Conservation (phyloP, 2,797 vertebrate species). For the Odontamblyopus rebecca region DNA sequence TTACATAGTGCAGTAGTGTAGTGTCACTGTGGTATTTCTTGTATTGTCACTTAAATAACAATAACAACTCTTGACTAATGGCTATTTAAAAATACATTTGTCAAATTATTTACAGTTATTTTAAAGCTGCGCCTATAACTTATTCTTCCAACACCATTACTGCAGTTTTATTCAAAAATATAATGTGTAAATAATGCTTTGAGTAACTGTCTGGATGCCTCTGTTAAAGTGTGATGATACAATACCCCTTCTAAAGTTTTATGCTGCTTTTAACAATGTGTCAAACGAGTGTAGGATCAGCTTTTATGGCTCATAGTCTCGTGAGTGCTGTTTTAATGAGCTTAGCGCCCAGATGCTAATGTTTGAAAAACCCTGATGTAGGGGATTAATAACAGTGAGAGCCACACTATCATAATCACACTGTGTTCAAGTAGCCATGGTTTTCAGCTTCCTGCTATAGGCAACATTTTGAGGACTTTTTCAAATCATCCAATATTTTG, state of each 20-base stretch:
- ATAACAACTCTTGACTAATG: too few species aligned
- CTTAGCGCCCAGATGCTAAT: slow-evolving; percentile 62
- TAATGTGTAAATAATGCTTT: not conserved
- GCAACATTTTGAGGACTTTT: too few species aligned
- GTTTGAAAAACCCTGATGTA: slow-evolving; percentile 53
- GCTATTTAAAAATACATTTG: too few species aligned
- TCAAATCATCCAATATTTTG: too few species aligned
- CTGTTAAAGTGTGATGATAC: slow-evolving; percentile 27
- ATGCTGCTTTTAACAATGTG: slow-evolving; percentile 40
- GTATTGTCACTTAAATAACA: too few species aligned
- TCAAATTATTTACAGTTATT: too few species aligned
- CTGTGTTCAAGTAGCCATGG: slow-evolving; percentile 21
- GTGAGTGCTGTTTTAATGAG: slow-evolving; percentile 67
- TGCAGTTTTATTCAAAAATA: slow-evolving; percentile 1
- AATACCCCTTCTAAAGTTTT: slow-evolving; percentile 43
- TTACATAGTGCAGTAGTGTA: too few species aligned
- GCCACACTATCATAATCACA: slow-evolving; percentile 53
- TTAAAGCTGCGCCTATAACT: too few species aligned
- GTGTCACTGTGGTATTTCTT: too few species aligned
- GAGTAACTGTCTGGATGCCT: slow-evolving; percentile 2
- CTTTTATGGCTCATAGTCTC: slow-evolving; percentile 54
- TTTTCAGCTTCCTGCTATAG: too few species aligned
- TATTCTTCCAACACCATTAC: slow-evolving; percentile 28
- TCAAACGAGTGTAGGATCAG: slow-evolving; percentile 55
- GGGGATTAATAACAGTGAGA: slow-evolving; percentile 67